phyloP scores from a whole-genome alignment of 2,797 vertebrate species.

The Poecile montanus region DNA sequence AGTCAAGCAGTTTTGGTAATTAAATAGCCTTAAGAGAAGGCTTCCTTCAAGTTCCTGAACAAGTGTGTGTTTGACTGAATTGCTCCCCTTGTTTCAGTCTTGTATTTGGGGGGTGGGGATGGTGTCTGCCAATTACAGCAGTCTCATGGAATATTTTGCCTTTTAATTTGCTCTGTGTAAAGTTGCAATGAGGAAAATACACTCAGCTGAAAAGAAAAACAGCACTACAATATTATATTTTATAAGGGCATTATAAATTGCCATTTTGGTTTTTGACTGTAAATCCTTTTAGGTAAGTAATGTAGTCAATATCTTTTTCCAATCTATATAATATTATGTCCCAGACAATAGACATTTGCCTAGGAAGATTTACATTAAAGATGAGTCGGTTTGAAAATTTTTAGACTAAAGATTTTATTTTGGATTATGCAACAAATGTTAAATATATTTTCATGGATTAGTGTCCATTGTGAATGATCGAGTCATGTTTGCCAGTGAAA shows the following conservation, averaged over 20 bases:
- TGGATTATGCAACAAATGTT: neutral
- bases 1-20: neutral
- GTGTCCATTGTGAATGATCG: neutral
- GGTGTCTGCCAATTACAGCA: neutral
- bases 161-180: neutral
- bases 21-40: neutral
- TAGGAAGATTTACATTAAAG: neutral
- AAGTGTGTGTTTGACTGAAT: neutral
- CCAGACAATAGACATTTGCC: neutral
- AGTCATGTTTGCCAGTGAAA: neutral
- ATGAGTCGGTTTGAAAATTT: neutral
- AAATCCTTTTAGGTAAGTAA: neutral
- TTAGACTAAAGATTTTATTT: neutral
- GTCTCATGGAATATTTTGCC: neutral
- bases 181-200: neutral
- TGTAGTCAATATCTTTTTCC: neutral
- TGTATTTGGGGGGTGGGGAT: neutral
- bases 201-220: neutral
- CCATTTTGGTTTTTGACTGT: neutral
- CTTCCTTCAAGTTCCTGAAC: neutral
- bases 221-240: neutral
- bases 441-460: neutral
- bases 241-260: neutral
- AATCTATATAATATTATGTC: neutral
- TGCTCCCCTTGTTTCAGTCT: neutral